Percentiles rank a stretch among this genome's conserved stretches.
phyloP scores from a whole-genome alignment of 30 jellyfish, hydroid and myxozoan genomes.

The Aurelia aurita region DNA sequence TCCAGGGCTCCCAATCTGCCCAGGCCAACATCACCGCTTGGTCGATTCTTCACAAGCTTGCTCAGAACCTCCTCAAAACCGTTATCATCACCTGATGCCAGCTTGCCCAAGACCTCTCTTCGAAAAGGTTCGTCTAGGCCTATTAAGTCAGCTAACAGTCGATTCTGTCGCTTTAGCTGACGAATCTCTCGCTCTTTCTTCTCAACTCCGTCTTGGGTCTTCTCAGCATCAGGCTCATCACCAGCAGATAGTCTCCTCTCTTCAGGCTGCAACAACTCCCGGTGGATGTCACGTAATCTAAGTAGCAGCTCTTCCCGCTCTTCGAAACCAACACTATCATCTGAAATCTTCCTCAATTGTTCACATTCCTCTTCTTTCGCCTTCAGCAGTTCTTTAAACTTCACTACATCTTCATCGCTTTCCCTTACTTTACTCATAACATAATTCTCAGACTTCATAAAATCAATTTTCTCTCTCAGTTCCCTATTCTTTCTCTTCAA shows the following conservation, averaged over 20 bases:
- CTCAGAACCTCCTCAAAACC: neutral
- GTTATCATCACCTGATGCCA: neutral
- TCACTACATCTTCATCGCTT: constrained; percentile 7
- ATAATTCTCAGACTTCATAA: constrained; percentile 51
- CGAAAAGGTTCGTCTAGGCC: constrained; percentile 22
- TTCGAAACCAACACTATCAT: constrained; percentile 44
- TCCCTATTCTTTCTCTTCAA: constrained; percentile 54
- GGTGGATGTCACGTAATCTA: constrained; percentile 55
- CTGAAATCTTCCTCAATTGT: constrained; percentile 21
- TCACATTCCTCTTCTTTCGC: constrained; percentile 55
- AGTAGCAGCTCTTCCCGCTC: constrained; percentile 54
- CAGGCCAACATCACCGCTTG: neutral
- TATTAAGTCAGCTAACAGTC: constrained; percentile 15
- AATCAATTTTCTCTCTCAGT: constrained; percentile 43
- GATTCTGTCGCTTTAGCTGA: constrained; percentile 33
- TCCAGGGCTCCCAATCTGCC: neutral
- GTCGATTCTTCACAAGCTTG: neutral
- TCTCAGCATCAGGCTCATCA: neutral
- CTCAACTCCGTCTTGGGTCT: constrained; percentile 28
- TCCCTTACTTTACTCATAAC: constrained; percentile 22
- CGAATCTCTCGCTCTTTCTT: constrained; percentile 38
- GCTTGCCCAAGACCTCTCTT: constrained; percentile 4
- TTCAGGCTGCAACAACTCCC: constrained; percentile 56
- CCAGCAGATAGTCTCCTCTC: neutral
- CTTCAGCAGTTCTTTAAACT: constrained; percentile 23